Base-by-base conservation (phyloP, 2,888 invertebrate species). In the Xanthia icteritia region DNA sequence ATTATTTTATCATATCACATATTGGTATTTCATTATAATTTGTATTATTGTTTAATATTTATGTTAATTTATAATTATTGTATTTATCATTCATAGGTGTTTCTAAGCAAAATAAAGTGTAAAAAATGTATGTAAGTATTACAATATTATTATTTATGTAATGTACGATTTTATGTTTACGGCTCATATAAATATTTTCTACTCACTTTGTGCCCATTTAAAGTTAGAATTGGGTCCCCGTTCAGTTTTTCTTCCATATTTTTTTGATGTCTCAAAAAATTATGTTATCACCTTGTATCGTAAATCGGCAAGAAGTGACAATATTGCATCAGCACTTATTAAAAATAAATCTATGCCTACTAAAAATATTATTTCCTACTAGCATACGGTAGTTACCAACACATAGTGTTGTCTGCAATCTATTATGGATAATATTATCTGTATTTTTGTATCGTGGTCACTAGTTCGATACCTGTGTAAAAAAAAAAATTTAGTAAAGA, bases 111-210 rank as follows among this genome's bases (percentile, higher is more conserved):
- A 31, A 31, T 31, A 31, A 31, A 31, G 31, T 31, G 1, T 2
- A 31, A 31, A 31, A 31, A 31, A 31, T 31, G 31, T 31, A 31
- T 31, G 31, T 31, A 31, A 31, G 31, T 31, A 31, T 31, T 31
- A 31, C 1, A 31, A 31, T 31, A 31, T 31, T 31, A 31, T 31
- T 31, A 31, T 31, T 31, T 2, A 31, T 31, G 31, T 31, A 2
- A 31, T 31, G 31, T 2, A 31, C 31, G 31, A 1, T 15, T 56
- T 79, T 56, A 51, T 39, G 27, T 81, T 75, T 51, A 67, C 8
- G n/a, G 6, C 15, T 51, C 17, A 5, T 31, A 36, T 64, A 70
- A 31, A 77, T 79, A 61, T 54, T 31, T 64, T 48, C 17, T 56
- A n/a, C 45, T 56, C 36, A 13, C 8, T 76, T 36, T 17, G 6